Evolutionary conservation across 2,888 invertebrate species (phyloP), one percentile per base, ranked within the genome.

Genomic region (Phymatocera aterrima): DNA sequence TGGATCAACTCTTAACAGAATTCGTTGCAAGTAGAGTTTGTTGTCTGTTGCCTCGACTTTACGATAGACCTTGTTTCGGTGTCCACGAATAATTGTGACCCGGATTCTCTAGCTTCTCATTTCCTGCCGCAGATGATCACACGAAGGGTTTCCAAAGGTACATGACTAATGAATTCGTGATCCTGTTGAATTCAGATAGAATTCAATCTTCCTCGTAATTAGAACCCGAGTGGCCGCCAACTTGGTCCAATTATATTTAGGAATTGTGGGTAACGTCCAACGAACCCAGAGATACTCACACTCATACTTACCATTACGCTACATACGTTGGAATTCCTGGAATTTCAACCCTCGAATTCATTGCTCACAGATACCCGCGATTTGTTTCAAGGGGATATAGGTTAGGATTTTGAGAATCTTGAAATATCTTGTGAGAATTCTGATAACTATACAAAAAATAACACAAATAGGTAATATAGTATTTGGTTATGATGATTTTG

Each of bases 121-220:
- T 40, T 51, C 31, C 57, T 54, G 57, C 15, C 57, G 40, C 24
- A 37, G 57, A 75, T 60, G 15, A 60, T 21, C 40, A 10, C 75
- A 75, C 12, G 40, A 60, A 37, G 75, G 57, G 75, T 37, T 60
- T 40, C 24, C 72, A 51, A 72, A 24, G 75, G 54, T 60, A 40
- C 57, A 24, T 75, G 75, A 75, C 57, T 75, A 60, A 75, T 75
- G 75, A 57, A 60, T 57, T 75, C 18, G 75, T 40, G 75, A 75
- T 57, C 31, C 57, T 40, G 57, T 57, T 54, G 57, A 75, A 57
- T 57, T 57, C 75, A 43, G 28, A 40, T 57, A 28, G 75, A 60
- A 57, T 75, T 75, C 40, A 75, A 57, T 75, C 21, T 75, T 75
- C 57, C 57, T 15, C 21, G 57, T 21, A 57, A 75, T 75, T 75